Evolutionary conservation across 2,888 invertebrate genomes (phyloP).

Genomic region (Stictocephala bisonia): DNA sequence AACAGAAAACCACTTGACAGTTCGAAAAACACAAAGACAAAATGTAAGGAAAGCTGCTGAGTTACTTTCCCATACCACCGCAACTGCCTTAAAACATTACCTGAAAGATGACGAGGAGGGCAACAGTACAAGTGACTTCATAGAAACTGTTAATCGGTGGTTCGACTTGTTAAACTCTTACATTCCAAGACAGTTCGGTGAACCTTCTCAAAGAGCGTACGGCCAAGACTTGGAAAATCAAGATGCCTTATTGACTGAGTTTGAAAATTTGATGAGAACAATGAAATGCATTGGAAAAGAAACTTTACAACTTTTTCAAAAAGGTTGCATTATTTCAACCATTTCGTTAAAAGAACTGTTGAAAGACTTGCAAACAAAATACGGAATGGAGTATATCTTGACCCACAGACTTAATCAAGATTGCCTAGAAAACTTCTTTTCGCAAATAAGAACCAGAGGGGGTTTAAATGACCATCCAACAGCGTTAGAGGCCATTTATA

Average conservation of each 20-base stretch:
- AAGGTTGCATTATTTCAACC: conserved; percentile 35
- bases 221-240: conserved; percentile 32
- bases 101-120: background rate
- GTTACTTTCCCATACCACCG: conserved; percentile 43
- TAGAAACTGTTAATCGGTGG: conserved; percentile 31
- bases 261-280: background rate
- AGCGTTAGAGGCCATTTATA: too few relatives aligned
- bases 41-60: conserved; percentile 32
- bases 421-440: too few relatives aligned
- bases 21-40: conserved; percentile 15
- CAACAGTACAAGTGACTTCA: conserved; percentile 9
- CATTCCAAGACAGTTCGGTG: conserved; percentile 10
- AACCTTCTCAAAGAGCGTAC: conserved; percentile 16
- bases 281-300: conserved; percentile 30
- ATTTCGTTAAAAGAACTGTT: conserved; percentile 27
- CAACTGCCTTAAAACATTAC: conserved; percentile 34
- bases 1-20: background rate
- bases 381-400: too few relatives aligned
- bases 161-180: conserved; percentile 35
- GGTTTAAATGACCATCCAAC: too few relatives aligned
- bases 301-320: conserved; percentile 29
- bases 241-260: conserved; percentile 9
- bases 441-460: too few relatives aligned
- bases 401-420: too few relatives aligned
- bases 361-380: too few relatives aligned